Evolutionary conservation across 2,797 vertebrate species (phyloP).

Genomic region (Oreochromis mossambicus): DNA sequence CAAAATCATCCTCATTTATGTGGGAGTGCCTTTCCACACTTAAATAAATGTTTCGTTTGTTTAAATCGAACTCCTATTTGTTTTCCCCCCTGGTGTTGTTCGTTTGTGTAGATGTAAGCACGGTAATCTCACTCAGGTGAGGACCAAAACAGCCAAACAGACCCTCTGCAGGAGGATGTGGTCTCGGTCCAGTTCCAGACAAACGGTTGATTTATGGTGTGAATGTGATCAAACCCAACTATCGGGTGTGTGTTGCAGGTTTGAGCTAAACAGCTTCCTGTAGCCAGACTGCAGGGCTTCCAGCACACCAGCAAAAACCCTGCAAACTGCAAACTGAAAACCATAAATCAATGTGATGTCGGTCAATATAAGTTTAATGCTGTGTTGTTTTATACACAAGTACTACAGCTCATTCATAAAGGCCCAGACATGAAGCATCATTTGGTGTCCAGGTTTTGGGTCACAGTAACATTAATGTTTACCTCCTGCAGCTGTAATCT

Average conservation of each 20-base stretch:
- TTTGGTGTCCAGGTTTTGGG: neutral
- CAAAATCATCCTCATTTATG: neutral
- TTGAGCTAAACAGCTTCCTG: neutral
- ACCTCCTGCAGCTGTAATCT: neutral
- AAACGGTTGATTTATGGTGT: neutral
- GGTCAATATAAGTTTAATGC: neutral
- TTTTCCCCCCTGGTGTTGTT: accelerated
- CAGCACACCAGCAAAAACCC: neutral
- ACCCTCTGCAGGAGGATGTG: neutral
- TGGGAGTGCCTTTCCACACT: neutral
- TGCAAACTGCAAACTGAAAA: neutral
- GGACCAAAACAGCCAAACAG: neutral
- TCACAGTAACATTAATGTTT: accelerated
- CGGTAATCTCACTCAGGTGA: neutral
- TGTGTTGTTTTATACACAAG: neutral
- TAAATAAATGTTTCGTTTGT: accelerated
- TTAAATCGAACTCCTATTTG: accelerated
- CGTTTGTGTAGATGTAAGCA: neutral
- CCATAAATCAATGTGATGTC: neutral
- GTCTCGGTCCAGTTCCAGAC: neutral
- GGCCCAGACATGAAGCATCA: neutral
- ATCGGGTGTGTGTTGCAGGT: neutral
- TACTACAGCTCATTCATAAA: neutral
- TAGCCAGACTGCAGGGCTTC: accelerated
- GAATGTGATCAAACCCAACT: neutral